Conservation (phyloP, 2,113 vertebrate genomes). For the Myrmophylax atrothorax region DNA sequence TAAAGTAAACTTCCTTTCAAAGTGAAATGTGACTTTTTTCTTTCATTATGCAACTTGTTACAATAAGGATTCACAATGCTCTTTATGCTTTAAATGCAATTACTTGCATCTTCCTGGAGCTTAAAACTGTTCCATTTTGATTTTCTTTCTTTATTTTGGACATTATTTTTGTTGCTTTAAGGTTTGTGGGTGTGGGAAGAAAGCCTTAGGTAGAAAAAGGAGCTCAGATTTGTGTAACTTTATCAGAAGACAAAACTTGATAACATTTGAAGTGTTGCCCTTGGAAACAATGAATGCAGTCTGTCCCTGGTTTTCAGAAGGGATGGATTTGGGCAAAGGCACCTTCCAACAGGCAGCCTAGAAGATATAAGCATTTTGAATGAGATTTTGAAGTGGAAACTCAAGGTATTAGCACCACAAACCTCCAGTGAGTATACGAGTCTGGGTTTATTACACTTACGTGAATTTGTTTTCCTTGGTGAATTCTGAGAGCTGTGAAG, state of each 20-base stretch:
- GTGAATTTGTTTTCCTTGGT: conserved; percentile 29
- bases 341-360: neutral
- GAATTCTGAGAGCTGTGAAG: conserved; percentile 19
- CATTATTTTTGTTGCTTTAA: neutral
- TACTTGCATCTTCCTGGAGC: neutral
- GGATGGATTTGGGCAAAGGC: neutral
- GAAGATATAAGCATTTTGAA: conserved; percentile 12
- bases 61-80: neutral
- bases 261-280: conserved; percentile 16
- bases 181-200: neutral
- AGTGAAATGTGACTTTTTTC: neutral
- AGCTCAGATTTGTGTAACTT: neutral
- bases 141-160: neutral
- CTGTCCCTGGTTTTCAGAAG: neutral
- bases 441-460: conserved; percentile 18
- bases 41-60: neutral
- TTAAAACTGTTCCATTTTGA: neutral
- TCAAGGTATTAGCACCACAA: conserved; percentile 24
- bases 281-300: conserved; percentile 32
- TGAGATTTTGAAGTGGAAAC: conserved; percentile 23
- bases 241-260: neutral
- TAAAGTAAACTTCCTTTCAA: neutral
- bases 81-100: neutral
- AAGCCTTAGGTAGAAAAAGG: neutral
- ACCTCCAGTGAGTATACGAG: neutral